Conservation (phyloP, 2,797 vertebrate species). For the Acanthornis magna region DNA sequence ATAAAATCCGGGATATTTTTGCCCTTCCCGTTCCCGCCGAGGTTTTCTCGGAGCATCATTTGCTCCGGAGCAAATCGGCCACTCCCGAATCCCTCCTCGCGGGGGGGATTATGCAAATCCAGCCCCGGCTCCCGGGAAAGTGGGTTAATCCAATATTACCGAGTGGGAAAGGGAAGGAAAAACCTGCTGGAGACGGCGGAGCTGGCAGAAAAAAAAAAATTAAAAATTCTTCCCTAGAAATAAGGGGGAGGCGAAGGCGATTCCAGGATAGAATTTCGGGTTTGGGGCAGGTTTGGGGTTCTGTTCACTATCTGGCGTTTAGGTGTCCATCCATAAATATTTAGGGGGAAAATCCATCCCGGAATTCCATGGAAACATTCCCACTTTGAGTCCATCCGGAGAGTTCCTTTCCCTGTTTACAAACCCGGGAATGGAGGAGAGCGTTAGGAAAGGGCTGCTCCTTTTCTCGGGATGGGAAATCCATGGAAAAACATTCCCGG, state of each 20-base stretch:
- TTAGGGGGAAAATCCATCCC: not conserved
- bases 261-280: not conserved
- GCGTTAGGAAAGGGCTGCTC: not conserved
- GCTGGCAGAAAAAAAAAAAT: not conserved
- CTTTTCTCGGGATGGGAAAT: not conserved
- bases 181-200: not conserved
- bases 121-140: slow-evolving; percentile 60
- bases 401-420: not conserved
- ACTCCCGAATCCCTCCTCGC: not conserved
- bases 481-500: not conserved
- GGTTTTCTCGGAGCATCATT: slow-evolving; percentile 21
- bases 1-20: slow-evolving; percentile 5
- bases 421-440: not conserved
- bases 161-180: slow-evolving; percentile 38
- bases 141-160: slow-evolving; percentile 81
- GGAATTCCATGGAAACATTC: not conserved
- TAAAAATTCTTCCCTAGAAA: not conserved
- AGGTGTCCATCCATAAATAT: too few species aligned
- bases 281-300: not conserved
- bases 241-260: fast-evolving
- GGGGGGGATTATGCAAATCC: slow-evolving; percentile 74
- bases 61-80: not conserved
- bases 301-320: not conserved
- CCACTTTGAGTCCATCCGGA: not conserved
- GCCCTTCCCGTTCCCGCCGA: not conserved